Evolutionary conservation across 2,113 vertebrate species (phyloP).

Genomic region (Poeciliopsis retropinna): DNA sequence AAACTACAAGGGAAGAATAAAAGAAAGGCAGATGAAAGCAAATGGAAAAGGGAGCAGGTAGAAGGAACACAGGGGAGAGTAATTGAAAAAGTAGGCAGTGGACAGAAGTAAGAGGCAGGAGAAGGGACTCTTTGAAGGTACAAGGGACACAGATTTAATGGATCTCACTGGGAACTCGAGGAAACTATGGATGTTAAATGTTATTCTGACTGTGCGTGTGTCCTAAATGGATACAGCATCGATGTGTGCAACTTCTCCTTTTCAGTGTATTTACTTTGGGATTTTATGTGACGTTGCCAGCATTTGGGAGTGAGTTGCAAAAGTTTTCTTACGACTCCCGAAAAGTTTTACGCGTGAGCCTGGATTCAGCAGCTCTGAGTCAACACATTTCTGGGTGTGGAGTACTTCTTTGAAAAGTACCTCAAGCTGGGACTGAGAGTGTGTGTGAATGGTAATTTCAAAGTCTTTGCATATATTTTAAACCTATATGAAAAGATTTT

Average conservation of each 20-base stretch:
- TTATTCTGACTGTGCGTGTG: background rate
- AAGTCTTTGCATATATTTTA: too few species aligned
- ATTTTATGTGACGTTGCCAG: background rate
- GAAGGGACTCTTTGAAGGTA: background rate
- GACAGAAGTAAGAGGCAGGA: background rate
- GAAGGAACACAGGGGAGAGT: background rate
- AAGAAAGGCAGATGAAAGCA: background rate
- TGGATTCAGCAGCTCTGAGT: background rate
- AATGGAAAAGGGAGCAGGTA: background rate
- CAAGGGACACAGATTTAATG: background rate
- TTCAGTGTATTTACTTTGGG: background rate
- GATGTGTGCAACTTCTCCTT: background rate
- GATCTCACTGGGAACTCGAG: background rate
- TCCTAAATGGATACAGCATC: background rate
- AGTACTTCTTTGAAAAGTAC: background rate
- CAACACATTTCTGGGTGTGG: background rate
- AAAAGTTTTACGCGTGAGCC: background rate
- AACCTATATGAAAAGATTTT: too few species aligned
- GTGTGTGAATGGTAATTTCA: too few species aligned
- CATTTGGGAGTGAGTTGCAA: background rate
- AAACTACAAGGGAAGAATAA: background rate
- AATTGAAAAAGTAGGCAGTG: background rate
- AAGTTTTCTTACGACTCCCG: background rate
- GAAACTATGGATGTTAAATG: background rate
- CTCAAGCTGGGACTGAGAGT: too few species aligned